Base-by-base conservation (phyloP, 2,113 vertebrate genomes). In the Aythya baeri region DNA sequence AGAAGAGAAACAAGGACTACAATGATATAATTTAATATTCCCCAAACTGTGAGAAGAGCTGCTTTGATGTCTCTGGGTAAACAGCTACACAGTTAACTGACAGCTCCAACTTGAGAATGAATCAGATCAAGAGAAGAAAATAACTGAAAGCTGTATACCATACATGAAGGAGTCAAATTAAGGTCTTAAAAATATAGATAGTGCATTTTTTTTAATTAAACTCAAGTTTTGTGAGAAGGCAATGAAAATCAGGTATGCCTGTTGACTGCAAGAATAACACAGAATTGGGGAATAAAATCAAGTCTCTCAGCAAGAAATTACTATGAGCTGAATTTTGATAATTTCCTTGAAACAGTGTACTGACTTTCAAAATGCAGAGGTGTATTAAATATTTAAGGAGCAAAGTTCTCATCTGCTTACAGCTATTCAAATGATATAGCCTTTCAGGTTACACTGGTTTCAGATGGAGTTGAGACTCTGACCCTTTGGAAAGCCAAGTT, bases 301-400 rank as follows among this genome's bases (percentile, higher is more conserved):
- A 86, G 34, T 34, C 13, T 22, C 29, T 93, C 65, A 71, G 79
- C 68, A 87, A 88, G 88, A 88, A 91, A 34, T 43, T n/a, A 55
- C 8, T 52, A 18, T 16, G 22, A 1, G 5, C 27, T 72, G 27
- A 93, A 86, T 49, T 90, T 90, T 90, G 52, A 88, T 83, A 57
- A 46, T 9, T 59, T 61, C 41, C 67, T 91, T 86, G 36, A 95
- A 83, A 88, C 22, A 71, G n/a, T 12, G 14, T 38, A 72, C 10
- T 1, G 1, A 43, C 68, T 92, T 86, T 38, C 65, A 90, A 93
- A 88, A 88, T 25, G 73, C 11, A 63, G 50, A 77, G 16, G 7
- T 61, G 21, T 71, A 93, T 77, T 74, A 83, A 97, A 92, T 67
- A 94, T 91, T 95, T 92, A 97, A 93, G 46, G 23, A 83, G 8